Evolutionary conservation across 2,797 vertebrate genomes (phyloP), one percentile per base, ranked within the genome.

Genomic region (Esox lucius): DNA sequence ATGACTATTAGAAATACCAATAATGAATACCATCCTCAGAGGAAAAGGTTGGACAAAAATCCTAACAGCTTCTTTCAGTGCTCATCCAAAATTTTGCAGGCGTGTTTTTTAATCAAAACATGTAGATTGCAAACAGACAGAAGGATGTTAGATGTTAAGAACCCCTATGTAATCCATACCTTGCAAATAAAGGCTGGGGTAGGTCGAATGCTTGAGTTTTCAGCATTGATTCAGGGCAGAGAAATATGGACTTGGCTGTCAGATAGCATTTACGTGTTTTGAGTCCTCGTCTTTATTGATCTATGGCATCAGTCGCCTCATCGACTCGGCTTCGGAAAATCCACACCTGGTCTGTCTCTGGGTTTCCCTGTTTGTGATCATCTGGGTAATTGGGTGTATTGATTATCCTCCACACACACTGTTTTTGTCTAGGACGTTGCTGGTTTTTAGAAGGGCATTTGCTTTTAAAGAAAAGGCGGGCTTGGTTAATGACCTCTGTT

Each of bases 331-430:
- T 46, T 80, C 68, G 26, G 51, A 74, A 75, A 76, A 22, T 19
- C 48, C 62, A 59, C 64, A 79, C 81, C 79, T 81, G 82, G 78
- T 72, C 72, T 59, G 49, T 78, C 78, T 80, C 73, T 75, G 71
- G 3, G 80, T 70, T 5, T 70, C 81, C 78, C 71, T 85, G 64
- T 28, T 62, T 66, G 68, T 71, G 72, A 82, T 70, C 83, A 82
- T 83, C 72, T 62, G 76, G 69, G 74, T 86, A 84, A 89, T 81
- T 78, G 71, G 66, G 15, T 80, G 42, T 67, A 56, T 92, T 89
- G 90, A 92, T 90, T 64, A 64, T 68, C 24, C 68, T 86, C 71
- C 80, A 72, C 24, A 80, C 69, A 81, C 72, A 78, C 2, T 42
- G 42, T 46, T 46, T 86, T 73, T 86, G 78, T 78, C 77, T 80